Evolutionary conservation across 2,888 invertebrate genomes (phyloP), one percentile per base, ranked within the genome.

Genomic region (Torymus tubicola): DNA sequence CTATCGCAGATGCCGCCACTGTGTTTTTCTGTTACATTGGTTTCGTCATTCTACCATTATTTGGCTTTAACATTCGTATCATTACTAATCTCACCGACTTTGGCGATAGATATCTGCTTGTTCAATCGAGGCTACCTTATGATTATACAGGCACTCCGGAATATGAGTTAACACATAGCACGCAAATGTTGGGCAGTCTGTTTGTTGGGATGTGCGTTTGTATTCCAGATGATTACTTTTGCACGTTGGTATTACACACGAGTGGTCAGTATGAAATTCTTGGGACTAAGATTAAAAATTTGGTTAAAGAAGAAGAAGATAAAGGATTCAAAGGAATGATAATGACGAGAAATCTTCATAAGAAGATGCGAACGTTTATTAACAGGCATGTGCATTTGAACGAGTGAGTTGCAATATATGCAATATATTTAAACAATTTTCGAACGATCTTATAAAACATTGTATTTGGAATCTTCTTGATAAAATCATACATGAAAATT

Each of bases 51-150:
- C 10, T 24, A 3, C 55, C 55, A 0, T 12, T 69, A 1, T n/a
- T 57, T 14, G 57, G 18, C 4, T 31, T 69, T 5, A n/a, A 69
- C 21, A 16, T 55, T 8, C 69, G 69, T 24, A 57, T 57, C 21
- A 55, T 53, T n/a, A 69, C 53, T 31, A 69, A 69, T n/a, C 53
- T 57, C 18, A 69, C 69, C 14, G 69, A 69, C 50, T 55, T 55
- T 58, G 69, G 57, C n/a, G 55, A 57, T 4, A 18, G 69, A 10
- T 2, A 14, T 3, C 31, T 57, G 2, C 57, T 69, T 24, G 21
- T 55, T 24, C 69, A 69, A 31, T 14, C 69, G 2, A 55, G 55
- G 55, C 55, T 55, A 21, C 69, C 69, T 11, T 69, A 21, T 24
- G 69, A 69, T 4, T 58, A 69, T 14, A 55, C 69, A 5, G n/a